Base-by-base conservation (phyloP, 2,113 vertebrate genomes). In the Thermophis baileyi region DNA sequence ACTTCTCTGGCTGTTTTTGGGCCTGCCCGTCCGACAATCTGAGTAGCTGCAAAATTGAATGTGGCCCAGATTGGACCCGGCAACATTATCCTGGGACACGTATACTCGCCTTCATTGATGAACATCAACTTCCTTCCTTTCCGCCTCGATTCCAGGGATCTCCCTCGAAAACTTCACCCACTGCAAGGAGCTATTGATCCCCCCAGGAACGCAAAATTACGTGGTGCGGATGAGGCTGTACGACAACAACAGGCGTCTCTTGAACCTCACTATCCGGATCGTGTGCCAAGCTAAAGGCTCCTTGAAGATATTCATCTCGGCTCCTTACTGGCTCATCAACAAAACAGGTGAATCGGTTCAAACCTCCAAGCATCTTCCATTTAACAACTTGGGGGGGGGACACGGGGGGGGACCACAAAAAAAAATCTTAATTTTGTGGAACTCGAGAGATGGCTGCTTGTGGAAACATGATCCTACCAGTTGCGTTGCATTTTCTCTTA, bases 161-260 rank as follows among this genome's bases (percentile, higher is more conserved):
- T 96, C 98, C 30, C 94, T 99, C 85, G 99, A 99, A 96, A 99
- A 98, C 96, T 99, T 99, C 90, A 97, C 98, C 0, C 2, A 97
- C 11, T 99, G 99, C 96, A 99, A 99, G 93, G 99, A 99, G 97
- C 97, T 99, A 89, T 94, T 99, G 94, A 99, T 99, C 69, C 99
- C 99, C 2, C 98, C 99, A 0, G 99, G 99, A 20, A 99, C 99
- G 4, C 99, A 99, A 22, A 99, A 99, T 96, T 99, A 99, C 0
- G 98, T 99, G 95, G 99, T 99, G 0, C 97, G 98, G 54, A 99
- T 99, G 99, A 97, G 99, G 14, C 53, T 99, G 18, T 99, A 99
- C 0, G 99, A 99, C 16, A 93, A 95, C 94, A 98, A 97, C 96
- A 98, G 98, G 18, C 97, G 98, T 0, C 98, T 98, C 94, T 97